Conservation (phyloP, 2,113 vertebrate genomes). For the Microtus ochrogaster region DNA sequence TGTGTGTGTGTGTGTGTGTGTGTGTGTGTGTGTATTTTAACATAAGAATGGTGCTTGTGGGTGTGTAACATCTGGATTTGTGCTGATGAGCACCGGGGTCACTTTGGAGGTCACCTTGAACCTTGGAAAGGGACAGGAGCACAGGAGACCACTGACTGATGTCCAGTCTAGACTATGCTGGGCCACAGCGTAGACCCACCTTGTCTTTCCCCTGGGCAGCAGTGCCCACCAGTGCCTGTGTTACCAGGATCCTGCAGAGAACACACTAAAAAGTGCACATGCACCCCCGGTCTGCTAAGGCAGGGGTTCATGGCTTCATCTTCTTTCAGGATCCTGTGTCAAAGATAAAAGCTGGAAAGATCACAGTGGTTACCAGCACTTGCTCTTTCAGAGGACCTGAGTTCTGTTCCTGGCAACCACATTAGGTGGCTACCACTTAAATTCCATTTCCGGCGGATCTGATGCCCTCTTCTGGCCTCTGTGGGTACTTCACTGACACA, state of each 20-base stretch:
- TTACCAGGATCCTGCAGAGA: background rate
- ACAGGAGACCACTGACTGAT: background rate
- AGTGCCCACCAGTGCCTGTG: too few relatives aligned
- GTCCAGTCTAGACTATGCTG: background rate
- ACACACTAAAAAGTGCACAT: background rate
- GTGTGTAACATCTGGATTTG: background rate
- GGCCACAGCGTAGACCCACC: too few relatives aligned
- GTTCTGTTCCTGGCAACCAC: background rate
- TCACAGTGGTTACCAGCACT: background rate
- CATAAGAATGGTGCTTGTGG: background rate
- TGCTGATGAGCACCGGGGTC: background rate
- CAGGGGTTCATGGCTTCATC: background rate
- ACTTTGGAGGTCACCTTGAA: background rate
- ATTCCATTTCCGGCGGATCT: background rate
- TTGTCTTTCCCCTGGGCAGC: background rate
- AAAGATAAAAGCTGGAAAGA: background rate
- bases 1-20: background rate
- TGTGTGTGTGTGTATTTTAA: background rate
- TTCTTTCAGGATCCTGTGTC: background rate
- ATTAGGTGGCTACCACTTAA: background rate
- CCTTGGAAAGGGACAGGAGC: background rate
- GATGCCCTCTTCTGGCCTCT: background rate
- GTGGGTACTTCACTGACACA: background rate
- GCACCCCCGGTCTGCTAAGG: background rate
- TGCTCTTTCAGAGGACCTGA: background rate